These are phyloP conservation scores for Anas bahamensis DNA, from an alignment of 2,797 vertebrate species.

Conservation along the genomic window DNA sequence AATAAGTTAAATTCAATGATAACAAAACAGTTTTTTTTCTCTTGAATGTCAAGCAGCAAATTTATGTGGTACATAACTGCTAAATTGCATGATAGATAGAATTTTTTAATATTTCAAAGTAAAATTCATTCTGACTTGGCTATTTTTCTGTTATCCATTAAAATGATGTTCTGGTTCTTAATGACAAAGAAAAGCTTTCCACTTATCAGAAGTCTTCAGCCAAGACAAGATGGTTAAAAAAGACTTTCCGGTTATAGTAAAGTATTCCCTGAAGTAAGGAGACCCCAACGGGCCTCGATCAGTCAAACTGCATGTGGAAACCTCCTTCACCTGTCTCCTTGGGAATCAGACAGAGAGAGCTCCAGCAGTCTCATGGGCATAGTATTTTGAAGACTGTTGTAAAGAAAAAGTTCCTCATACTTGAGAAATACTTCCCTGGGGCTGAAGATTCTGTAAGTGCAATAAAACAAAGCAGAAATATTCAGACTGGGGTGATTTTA, in stretches of 20 bases:
- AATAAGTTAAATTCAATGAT: not conserved
- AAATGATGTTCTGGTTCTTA: not conserved
- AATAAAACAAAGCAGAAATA: constrained; percentile 26
- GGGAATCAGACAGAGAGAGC: not conserved
- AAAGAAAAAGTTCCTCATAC: not conserved
- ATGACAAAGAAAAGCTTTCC: not conserved
- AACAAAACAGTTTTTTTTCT: not conserved
- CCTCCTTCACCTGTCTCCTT: not conserved
- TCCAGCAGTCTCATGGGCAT: not conserved
- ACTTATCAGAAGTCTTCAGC: not conserved
- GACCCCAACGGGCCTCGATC: not conserved
- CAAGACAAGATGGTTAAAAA: not conserved
- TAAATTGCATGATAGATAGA: not conserved
- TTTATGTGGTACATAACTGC: not conserved
- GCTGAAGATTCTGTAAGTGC: not conserved
- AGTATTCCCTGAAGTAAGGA: not conserved
- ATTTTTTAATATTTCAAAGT: not conserved
- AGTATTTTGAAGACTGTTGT: not conserved
- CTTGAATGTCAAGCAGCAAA: not conserved
- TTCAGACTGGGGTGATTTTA: constrained; percentile 12
- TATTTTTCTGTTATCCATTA: not conserved
- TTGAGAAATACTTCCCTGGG: not conserved
- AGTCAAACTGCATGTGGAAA: not conserved
- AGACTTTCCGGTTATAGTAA: not conserved
- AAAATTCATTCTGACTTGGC: not conserved